A percentile compares a stretch with the other conserved stretches of the same genome.
These are phyloP conservation scores for Notothenia rossii DNA, from an alignment of 2,113 vertebrate genomes.

Conservation along the genomic window DNA sequence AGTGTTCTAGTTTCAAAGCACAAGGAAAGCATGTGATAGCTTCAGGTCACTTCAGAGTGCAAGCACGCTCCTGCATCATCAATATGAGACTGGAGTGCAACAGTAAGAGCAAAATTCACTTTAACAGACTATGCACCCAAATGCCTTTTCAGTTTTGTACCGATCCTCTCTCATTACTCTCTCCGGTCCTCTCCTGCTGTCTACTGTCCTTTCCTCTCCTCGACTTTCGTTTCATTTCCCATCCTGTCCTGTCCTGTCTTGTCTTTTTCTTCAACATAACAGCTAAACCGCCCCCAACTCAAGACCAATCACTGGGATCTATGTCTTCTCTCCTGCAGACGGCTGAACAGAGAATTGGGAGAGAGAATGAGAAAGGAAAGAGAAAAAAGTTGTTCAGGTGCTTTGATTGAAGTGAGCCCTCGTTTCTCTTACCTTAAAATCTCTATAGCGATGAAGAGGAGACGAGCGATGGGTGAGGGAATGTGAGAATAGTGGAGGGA, in stretches of 20 bases:
- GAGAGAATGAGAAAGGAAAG: neutral
- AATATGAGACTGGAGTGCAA: slow-evolving; percentile 20
- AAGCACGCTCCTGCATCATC: slow-evolving; percentile 13
- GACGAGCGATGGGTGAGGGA: slow-evolving; percentile 22
- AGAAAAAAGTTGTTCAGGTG: neutral
- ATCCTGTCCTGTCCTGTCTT: neutral
- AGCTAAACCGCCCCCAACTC: slow-evolving; percentile 25
- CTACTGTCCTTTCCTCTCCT: neutral
- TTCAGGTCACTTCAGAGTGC: slow-evolving; percentile 38
- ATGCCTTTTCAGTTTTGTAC: slow-evolving; percentile 21
- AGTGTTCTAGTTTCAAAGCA: slow-evolving; percentile 25
- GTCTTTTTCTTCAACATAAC: neutral
- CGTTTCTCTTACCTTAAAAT: slow-evolving; percentile 17
- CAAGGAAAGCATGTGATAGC: slow-evolving; percentile 5
- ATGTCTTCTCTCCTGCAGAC: slow-evolving; percentile 2
- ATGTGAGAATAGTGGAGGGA: slow-evolving; percentile 1
- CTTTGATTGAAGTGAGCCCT: slow-evolving; percentile 51
- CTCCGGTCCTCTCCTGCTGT: neutral
- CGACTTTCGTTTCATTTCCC: neutral
- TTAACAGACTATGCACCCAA: slow-evolving; percentile 34
- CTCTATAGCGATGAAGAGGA: slow-evolving; percentile 32
- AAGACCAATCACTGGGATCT: neutral
- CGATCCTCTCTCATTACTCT: neutral
- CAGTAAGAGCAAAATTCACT: slow-evolving; percentile 25
- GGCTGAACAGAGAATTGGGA: neutral